Conservation (phyloP, 1,140 invertebrate genomes). For the Pachypsylla venusta region DNA sequence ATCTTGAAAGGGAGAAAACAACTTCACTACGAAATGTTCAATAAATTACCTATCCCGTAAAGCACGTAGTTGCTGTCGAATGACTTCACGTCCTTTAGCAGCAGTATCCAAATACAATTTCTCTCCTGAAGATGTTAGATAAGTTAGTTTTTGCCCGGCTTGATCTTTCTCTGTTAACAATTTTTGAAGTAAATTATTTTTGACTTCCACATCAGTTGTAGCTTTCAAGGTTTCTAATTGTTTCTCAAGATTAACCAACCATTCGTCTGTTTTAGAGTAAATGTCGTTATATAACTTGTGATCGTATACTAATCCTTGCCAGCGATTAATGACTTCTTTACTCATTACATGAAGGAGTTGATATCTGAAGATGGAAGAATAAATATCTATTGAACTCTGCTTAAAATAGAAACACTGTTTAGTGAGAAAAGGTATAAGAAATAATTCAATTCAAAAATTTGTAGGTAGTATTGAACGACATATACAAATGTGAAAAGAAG, state of each 20-base stretch:
- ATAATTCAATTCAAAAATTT: no score
- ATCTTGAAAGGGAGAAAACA: no score
- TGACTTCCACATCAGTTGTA: constrained; percentile 33
- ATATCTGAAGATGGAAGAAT: constrained; percentile 52
- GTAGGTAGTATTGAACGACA: no score
- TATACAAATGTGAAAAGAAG: no score
- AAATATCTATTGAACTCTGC: no score
- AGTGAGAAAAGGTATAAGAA: no score
- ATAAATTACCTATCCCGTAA: constrained; percentile 49
- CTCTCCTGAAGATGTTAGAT: constrained; percentile 59
- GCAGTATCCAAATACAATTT: constrained; percentile 81
- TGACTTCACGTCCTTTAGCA: constrained; percentile 69
- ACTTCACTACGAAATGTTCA: no score
- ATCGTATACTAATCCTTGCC: constrained; percentile 69
- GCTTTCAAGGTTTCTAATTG: constrained; percentile 43
- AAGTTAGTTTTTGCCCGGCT: constrained; percentile 56
- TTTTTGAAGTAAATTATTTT: constrained; percentile 52
- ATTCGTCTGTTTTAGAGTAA: constrained; percentile 53
- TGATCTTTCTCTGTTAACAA: constrained; percentile 68
- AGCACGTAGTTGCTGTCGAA: constrained; percentile 62
- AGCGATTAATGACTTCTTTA: constrained; percentile 76
- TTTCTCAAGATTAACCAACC: constrained; percentile 61
- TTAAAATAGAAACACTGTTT: no score
- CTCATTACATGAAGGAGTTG: constrained; percentile 64
- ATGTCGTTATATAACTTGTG: constrained; percentile 67